phyloP scores from a whole-genome alignment of 1,140 invertebrate genomes.

The Teleopsis dalmanni region DNA sequence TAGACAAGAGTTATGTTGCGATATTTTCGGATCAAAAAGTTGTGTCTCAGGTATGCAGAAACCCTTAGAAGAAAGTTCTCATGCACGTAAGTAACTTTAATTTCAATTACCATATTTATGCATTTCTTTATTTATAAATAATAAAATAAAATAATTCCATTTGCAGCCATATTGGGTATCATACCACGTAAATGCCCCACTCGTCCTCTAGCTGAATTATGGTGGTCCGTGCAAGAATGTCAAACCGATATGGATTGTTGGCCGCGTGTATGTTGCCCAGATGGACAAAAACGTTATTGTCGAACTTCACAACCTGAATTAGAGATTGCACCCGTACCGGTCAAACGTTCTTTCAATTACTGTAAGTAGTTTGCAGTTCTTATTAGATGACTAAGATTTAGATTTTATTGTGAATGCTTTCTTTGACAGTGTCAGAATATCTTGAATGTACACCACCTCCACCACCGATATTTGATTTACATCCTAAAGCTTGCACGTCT shows the following conservation, averaged over 20 bases:
- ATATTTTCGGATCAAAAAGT: slow-evolving; percentile 44
- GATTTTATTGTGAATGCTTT: slow-evolving; percentile 34
- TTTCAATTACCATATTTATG: background rate
- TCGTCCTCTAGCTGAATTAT: slow-evolving; percentile 55
- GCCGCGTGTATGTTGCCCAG: slow-evolving; percentile 63
- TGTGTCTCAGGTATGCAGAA: slow-evolving; percentile 53
- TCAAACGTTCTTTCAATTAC: slow-evolving; percentile 44
- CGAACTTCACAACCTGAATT: slow-evolving; percentile 56
- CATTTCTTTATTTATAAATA: background rate
- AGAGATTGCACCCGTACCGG: slow-evolving; percentile 52
- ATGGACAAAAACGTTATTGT: slow-evolving; percentile 56
- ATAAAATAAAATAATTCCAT: background rate
- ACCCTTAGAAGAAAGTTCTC: slow-evolving; percentile 47
- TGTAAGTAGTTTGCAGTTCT: slow-evolving; percentile 32
- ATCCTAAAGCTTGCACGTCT: slow-evolving; percentile 57
- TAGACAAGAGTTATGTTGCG: slow-evolving; percentile 50
- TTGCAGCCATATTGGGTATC: slow-evolving; percentile 53
- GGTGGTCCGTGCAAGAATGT: slow-evolving; percentile 59
- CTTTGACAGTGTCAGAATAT: slow-evolving; percentile 54
- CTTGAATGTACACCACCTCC: slow-evolving; percentile 64
- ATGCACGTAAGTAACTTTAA: slow-evolving; percentile 48
- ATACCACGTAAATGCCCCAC: slow-evolving; percentile 57
- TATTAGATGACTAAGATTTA: background rate
- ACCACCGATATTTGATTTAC: slow-evolving; percentile 54
- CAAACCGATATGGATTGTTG: slow-evolving; percentile 58